These are phyloP conservation scores for Dendrolimus punctatus DNA, from an alignment of 1,140 invertebrate species.

Conservation along the genomic window DNA sequence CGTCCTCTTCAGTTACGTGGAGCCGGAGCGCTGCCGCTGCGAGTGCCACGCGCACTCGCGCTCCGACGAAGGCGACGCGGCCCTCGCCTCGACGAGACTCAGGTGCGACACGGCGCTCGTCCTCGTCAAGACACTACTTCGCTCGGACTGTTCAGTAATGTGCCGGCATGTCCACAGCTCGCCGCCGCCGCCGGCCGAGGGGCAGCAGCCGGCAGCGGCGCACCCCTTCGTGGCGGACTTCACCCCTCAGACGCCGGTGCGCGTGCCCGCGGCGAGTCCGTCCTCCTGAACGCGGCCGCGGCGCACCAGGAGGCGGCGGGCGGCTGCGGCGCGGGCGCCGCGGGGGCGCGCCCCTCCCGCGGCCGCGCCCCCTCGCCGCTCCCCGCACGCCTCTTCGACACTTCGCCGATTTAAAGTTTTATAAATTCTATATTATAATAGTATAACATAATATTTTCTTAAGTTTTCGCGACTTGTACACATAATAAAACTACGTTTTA, in stretches of 20 bases:
- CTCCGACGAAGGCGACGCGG: slow-evolving; percentile 20
- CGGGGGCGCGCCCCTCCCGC: slow-evolving; percentile 25
- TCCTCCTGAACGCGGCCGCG: not conserved
- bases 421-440: slow-evolving; percentile 23
- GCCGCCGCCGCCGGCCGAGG: slow-evolving; percentile 3
- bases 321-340: slow-evolving; percentile 13
- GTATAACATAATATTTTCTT: slow-evolving; percentile 24
- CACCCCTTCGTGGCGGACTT: not conserved
- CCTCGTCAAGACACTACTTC: too few relatives aligned
- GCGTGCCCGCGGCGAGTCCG: not conserved
- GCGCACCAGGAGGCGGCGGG: slow-evolving; percentile 5
- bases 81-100: too few relatives aligned
- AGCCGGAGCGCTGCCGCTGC: slow-evolving; percentile 87
- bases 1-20: slow-evolving; percentile 82
- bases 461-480: too few relatives aligned
- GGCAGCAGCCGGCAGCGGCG: not conserved
- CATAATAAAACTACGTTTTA: too few relatives aligned
- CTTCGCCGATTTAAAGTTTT: slow-evolving; percentile 33
- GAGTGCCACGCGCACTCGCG: slow-evolving; percentile 81
- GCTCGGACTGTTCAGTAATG: too few relatives aligned
- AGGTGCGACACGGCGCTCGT: too few relatives aligned
- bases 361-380: slow-evolving; percentile 9
- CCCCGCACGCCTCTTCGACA: slow-evolving; percentile 4
- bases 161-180: not conserved
- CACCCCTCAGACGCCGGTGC: not conserved